A percentile compares a stretch with the other conserved stretches of the same genome.
Evolutionary conservation across 2,797 vertebrate genomes (phyloP).

Genomic region (Linurgus olivaceus): DNA sequence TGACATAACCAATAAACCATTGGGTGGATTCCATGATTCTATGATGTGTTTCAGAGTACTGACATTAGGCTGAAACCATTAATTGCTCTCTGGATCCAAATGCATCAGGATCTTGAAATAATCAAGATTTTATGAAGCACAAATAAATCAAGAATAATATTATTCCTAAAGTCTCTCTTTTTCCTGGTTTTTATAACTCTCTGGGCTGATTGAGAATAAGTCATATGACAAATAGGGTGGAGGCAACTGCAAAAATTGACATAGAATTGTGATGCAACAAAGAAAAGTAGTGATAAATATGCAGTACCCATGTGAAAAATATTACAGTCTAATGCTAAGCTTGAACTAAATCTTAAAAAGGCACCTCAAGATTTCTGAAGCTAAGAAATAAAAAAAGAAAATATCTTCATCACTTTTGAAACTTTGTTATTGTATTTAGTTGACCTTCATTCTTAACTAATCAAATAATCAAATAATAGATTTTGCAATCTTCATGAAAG

Average conservation of each 20-base stretch:
- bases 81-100: background rate
- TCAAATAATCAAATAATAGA: background rate
- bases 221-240: background rate
- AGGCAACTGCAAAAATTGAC: background rate
- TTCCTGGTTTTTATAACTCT: background rate
- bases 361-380: background rate
- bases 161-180: background rate
- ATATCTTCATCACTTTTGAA: background rate
- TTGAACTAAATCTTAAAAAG: background rate
- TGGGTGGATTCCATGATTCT: background rate
- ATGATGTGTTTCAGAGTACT: background rate
- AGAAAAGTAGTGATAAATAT: background rate
- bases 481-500: background rate
- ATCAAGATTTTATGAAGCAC: background rate
- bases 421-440: background rate
- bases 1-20: background rate
- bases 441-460: background rate
- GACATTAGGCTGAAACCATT: background rate
- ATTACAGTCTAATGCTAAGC: background rate
- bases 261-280: background rate
- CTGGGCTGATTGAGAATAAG: background rate
- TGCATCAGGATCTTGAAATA: background rate
- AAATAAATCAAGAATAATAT: background rate
- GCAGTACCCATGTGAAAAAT: background rate
- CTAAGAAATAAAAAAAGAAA: background rate